Base-by-base conservation (phyloP, 2,113 vertebrate species). In the Centropus bengalensis region DNA sequence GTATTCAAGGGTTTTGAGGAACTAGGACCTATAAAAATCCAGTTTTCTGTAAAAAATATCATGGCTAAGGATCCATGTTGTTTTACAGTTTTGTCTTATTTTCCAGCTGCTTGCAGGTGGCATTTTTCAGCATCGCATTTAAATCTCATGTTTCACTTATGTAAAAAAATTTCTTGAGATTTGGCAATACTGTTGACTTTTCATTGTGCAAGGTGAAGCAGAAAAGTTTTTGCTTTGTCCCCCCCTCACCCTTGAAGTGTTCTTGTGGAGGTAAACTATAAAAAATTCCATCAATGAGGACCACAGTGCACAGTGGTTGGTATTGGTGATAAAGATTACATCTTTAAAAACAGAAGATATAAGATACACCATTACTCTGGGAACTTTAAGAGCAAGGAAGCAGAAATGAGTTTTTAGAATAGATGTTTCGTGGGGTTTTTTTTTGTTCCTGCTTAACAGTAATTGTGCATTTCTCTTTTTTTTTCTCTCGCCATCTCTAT, bases 321-420 rank as follows among this genome's bases (percentile, higher is more conserved):
- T 92, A 94, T 79, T 89, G n/a, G n/a, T 66, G 79, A 96, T 82
- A 75, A 97, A 94, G 66, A 96, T 90, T 89, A 44, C 56, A 81
- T 93, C 82, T 97, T 94, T 91, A 68, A 92, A 96, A 89, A 45
- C 75, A 95, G 78, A 84, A 88, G 82, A 81, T 82, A 80, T 38
- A 86, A 56, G 42, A 70, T 49, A 71, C 45, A 78, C 69, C 78
- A 49, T 86, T 93, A 77, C 55, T 51, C 66, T 62, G 75, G 64
- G 74, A 80, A 86, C 44, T 66, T 76, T 38, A 91, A 59, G 71
- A 91, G 59, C 54, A 77, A 89, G 88, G 69, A 94, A 95, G 83
- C 79, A 94, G 94, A 85, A 96, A 94, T 36, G 30, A 73, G 44
- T 78, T 84, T 94, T 92, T 74, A 70, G 89, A 44, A 85, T 18